Percentiles rank a stretch among this genome's conserved stretches.
Conservation (phyloP, 2,888 invertebrate genomes). For the Ochropacha duplaris region DNA sequence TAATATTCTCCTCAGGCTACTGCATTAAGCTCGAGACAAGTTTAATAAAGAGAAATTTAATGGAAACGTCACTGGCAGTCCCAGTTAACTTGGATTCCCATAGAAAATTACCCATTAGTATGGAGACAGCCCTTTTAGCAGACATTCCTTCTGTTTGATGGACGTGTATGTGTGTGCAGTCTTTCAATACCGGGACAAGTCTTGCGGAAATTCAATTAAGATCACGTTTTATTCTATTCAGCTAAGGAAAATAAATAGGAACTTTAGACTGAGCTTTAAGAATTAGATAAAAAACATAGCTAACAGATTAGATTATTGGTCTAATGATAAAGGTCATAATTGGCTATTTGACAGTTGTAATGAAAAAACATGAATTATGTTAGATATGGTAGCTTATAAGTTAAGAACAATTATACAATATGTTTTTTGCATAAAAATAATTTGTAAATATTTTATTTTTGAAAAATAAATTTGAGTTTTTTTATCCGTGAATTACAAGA, state of each 20-base stretch:
- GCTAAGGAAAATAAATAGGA: not conserved
- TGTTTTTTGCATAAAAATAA: too few species aligned
- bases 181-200: not conserved
- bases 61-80: conserved; percentile 47
- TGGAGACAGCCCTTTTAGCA: conserved; percentile 13
- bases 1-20: conserved; percentile 8
- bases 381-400: too few species aligned
- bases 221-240: not conserved
- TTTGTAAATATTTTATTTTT: too few species aligned
- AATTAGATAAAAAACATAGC: too few species aligned
- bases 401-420: too few species aligned
- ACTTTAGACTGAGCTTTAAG: not conserved
- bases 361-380: too few species aligned
- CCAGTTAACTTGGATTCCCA: conserved; percentile 18
- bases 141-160: not conserved
- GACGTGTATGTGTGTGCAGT: not conserved
- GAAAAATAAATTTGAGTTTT: too few species aligned
- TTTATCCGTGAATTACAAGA: too few species aligned
- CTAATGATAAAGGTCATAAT: too few species aligned
- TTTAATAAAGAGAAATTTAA: too few species aligned
- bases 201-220: not conserved
- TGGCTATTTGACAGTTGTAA: too few species aligned
- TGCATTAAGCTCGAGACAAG: conserved; percentile 16
- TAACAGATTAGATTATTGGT: too few species aligned
- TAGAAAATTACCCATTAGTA: conserved; percentile 23